Conservation (phyloP, 2,888 invertebrate species). For the Cremastinae sp. region DNA sequence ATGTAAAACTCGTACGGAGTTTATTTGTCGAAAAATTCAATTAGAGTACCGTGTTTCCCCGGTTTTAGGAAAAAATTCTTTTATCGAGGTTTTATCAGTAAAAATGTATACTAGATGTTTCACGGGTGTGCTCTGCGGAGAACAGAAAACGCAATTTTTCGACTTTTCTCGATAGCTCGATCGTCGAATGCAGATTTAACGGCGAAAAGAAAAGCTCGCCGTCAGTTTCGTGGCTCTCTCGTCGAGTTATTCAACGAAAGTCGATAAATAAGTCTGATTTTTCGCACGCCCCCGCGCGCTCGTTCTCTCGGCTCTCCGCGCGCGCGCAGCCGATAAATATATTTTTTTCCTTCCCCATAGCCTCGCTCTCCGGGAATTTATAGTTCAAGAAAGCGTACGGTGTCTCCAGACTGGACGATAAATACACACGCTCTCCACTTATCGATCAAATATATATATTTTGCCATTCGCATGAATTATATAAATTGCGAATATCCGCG, state of each 20-base stretch:
- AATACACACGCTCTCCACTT: neutral
- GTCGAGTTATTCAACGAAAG: constrained; percentile 54
- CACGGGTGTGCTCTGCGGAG: too few relatives aligned
- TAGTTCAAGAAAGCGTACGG: constrained; percentile 52
- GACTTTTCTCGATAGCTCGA: constrained; percentile 1
- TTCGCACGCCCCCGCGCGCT: constrained; percentile 57
- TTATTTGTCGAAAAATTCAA: too few relatives aligned
- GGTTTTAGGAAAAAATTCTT: too few relatives aligned
- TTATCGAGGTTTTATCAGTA: too few relatives aligned
- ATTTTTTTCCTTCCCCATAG: neutral
- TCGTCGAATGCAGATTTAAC: neutral
- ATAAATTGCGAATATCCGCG: too few relatives aligned
- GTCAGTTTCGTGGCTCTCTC: constrained; percentile 5
- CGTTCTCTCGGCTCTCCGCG: constrained; percentile 35
- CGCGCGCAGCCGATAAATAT: constrained; percentile 57
- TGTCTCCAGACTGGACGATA: constrained; percentile 31
- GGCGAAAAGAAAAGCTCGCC: too few relatives aligned
- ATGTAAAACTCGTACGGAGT: too few relatives aligned
- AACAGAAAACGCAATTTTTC: too few relatives aligned
- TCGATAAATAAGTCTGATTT: constrained; percentile 57
- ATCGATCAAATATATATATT: constrained; percentile 6
- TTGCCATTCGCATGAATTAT: neutral
- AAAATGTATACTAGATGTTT: too few relatives aligned
- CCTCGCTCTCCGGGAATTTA: constrained; percentile 57
- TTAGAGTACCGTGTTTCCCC: too few relatives aligned